These are phyloP conservation scores for Rissa tridactyla DNA, from an alignment of 2,113 vertebrate genomes.

Conservation along the genomic window DNA sequence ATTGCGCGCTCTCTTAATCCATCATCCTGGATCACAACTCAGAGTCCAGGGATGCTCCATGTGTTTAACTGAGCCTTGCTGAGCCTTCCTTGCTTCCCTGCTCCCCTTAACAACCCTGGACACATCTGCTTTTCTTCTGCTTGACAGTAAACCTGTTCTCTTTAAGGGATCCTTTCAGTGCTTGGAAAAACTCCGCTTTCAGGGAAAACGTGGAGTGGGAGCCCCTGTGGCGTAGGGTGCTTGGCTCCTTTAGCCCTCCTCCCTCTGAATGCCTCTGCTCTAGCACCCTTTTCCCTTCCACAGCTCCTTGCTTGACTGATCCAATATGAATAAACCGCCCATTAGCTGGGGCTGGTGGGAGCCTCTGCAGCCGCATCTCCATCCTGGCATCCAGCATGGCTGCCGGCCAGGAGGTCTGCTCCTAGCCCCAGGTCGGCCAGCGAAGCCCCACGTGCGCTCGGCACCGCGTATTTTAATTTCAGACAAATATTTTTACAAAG, in stretches of 20 bases:
- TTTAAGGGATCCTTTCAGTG: not conserved
- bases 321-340: accelerated
- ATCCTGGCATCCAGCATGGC: accelerated
- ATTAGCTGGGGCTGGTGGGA: not conserved
- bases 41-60: not conserved
- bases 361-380: accelerated
- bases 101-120: not conserved
- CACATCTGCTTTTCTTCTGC: not conserved
- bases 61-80: not conserved
- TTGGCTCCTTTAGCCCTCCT: not conserved
- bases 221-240: not conserved
- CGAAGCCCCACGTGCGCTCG: accelerated
- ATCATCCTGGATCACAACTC: not conserved
- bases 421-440: accelerated
- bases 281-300: not conserved
- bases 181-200: not conserved
- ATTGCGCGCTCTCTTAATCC: not conserved
- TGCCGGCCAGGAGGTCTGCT: not conserved
- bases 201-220: not conserved
- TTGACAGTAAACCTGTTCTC: not conserved
- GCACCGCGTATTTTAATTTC: accelerated
- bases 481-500: not conserved
- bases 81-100: too few species aligned
- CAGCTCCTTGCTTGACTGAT: not conserved
- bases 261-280: not conserved